Conservation (phyloP, 2,888 invertebrate genomes). For the Tachystola acroxantha region DNA sequence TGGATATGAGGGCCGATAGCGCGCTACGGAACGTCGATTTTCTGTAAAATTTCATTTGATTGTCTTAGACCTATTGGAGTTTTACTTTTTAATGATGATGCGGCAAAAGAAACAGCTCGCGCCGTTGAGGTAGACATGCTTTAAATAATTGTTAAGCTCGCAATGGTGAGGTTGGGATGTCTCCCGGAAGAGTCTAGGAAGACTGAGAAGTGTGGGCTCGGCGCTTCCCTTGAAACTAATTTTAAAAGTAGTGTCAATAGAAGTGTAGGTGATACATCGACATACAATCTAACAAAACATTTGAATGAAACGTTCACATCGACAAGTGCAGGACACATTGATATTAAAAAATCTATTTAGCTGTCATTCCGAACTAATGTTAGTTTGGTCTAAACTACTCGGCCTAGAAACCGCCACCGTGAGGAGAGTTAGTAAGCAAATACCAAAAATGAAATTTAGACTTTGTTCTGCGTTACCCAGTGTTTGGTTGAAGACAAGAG, state of each 20-base stretch:
- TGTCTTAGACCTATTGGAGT: constrained; percentile 68
- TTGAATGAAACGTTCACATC: constrained; percentile 70
- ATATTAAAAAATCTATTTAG: constrained; percentile 58
- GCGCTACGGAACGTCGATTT: constrained; percentile 79
- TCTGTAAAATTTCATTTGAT: constrained; percentile 76
- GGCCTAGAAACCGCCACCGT: constrained; percentile 75
- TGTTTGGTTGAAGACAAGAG: constrained; percentile 35
- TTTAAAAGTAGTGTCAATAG: constrained; percentile 45
- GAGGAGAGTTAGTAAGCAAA: constrained; percentile 69
- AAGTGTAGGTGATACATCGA: constrained; percentile 74
- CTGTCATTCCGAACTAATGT: constrained; percentile 71
- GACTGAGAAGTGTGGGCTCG: constrained; percentile 49
- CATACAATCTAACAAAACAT: constrained; percentile 72
- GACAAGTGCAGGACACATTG: constrained; percentile 58
- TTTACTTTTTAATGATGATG: constrained; percentile 60
- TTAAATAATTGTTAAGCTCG: constrained; percentile 74
- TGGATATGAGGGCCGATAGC: constrained; percentile 78
- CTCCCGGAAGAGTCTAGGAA: constrained; percentile 64
- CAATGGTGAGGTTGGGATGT: constrained; percentile 73
- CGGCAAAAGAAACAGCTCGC: constrained; percentile 73
- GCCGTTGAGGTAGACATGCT: constrained; percentile 74
- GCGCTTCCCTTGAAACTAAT: constrained; percentile 30
- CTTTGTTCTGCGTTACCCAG: constrained; percentile 71
- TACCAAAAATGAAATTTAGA: constrained; percentile 79
- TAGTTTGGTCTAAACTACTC: constrained; percentile 63